Evolutionary conservation across 2,113 vertebrate genomes (phyloP).

Genomic region (Cryptomyrus ogoouensis): DNA sequence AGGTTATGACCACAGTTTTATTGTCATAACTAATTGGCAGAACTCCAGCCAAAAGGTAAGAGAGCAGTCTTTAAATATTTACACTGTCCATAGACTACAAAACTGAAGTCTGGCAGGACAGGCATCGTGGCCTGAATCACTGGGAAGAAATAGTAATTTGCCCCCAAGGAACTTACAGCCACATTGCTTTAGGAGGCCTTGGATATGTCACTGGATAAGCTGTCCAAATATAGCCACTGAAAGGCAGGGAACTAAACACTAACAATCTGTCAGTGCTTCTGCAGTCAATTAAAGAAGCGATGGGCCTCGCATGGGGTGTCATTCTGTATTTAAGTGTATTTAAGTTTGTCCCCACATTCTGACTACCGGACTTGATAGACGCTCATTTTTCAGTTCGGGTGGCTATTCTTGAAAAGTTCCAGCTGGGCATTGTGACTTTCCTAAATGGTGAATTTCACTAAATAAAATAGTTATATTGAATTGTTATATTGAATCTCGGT

Average conservation of each 20-base stretch:
- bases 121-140: neutral
- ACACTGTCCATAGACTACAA: neutral
- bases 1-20: neutral
- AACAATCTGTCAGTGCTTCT: neutral
- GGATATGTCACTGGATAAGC: neutral
- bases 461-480: neutral
- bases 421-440: neutral
- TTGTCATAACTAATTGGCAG: neutral
- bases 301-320: neutral
- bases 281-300: neutral
- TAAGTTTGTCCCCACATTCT: neutral
- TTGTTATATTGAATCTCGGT: neutral
- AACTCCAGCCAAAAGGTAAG: neutral
- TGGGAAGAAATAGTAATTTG: neutral
- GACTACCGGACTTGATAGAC: neutral
- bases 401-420: neutral
- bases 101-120: neutral
- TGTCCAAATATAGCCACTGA: neutral
- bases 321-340: neutral
- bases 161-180: neutral
- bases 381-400: neutral
- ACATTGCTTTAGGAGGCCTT: neutral
- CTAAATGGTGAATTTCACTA: neutral
- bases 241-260: neutral
- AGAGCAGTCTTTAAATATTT: neutral